A percentile compares a stretch with the other conserved stretches of the same genome.
These are phyloP conservation scores for Drosophila ironensis DNA, from an alignment of 1,140 invertebrate genomes.

Conservation along the genomic window DNA sequence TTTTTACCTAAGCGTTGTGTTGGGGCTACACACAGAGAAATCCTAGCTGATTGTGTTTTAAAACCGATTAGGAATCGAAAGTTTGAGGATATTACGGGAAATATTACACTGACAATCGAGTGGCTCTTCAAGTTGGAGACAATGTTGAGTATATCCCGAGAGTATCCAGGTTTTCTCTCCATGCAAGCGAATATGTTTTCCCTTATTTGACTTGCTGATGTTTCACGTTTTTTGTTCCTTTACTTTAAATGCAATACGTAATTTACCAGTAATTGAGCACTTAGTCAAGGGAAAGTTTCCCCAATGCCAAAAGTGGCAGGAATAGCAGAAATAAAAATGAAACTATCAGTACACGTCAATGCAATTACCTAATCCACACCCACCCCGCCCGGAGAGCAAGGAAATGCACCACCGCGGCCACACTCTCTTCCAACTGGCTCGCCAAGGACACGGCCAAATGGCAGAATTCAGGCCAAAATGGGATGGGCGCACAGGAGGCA, in stretches of 20 bases:
- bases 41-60: neutral
- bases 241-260: constrained; percentile 41
- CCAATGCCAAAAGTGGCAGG: constrained; percentile 7
- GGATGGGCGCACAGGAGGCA: constrained; percentile 11
- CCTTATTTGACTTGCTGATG: constrained; percentile 62
- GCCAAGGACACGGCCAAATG: constrained; percentile 37
- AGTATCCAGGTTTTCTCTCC: neutral
- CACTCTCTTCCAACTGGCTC: constrained; percentile 28
- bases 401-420: constrained; percentile 11
- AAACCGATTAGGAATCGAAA: neutral
- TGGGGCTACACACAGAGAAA: neutral
- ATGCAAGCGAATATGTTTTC: constrained; percentile 26
- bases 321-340: neutral
- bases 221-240: constrained; percentile 52
- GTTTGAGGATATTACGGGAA: no score
- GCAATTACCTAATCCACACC: constrained; percentile 23
- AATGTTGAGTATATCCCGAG: no score
- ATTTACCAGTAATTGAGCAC: constrained; percentile 57
- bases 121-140: no score
- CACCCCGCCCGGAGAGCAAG: neutral
- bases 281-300: constrained; percentile 47
- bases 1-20: constrained; percentile 28
- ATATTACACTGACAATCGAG: no score
- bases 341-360: constrained; percentile 24
- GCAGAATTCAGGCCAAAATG: constrained; percentile 21